Conservation (phyloP, 2,888 invertebrate genomes). For the Blastobasis lacticolella region DNA sequence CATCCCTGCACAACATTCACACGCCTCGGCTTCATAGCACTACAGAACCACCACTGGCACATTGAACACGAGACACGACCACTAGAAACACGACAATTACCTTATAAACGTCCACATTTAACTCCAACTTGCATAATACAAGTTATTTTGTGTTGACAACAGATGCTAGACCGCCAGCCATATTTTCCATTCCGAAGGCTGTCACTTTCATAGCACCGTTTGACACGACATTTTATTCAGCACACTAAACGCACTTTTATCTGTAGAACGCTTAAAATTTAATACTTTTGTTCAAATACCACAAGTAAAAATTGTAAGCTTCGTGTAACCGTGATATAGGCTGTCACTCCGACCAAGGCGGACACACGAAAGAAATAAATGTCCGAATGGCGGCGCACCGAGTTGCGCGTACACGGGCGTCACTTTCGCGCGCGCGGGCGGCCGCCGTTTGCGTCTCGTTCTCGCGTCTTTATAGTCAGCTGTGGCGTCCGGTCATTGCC, state of each 20-base stretch:
- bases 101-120: constrained; percentile 65
- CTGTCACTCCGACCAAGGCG: constrained; percentile 64
- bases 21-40: not conserved
- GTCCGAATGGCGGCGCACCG: constrained; percentile 48
- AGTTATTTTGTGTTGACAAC: constrained; percentile 67
- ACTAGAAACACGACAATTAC: constrained; percentile 45
- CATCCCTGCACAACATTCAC: not conserved
- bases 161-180: constrained; percentile 58
- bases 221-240: constrained; percentile 6
- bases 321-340: constrained; percentile 46
- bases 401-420: constrained; percentile 33
- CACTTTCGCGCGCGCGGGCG: constrained; percentile 27
- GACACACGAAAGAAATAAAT: constrained; percentile 66
- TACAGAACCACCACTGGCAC: constrained; percentile 18
- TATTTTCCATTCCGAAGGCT: constrained; percentile 33
- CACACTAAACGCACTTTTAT: constrained; percentile 2
- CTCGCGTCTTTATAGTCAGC: constrained; percentile 58
- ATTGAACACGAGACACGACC: constrained; percentile 17
- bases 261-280: constrained; percentile 45
- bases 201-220: constrained; percentile 14
- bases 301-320: constrained; percentile 57
- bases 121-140: constrained; percentile 69
- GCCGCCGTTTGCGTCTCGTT: constrained; percentile 34
- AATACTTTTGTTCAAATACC: constrained; percentile 47
- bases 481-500: constrained; percentile 59